phyloP scores from a whole-genome alignment of 2,888 invertebrate genomes.

The Bursaphelenchus okinawaensis region DNA sequence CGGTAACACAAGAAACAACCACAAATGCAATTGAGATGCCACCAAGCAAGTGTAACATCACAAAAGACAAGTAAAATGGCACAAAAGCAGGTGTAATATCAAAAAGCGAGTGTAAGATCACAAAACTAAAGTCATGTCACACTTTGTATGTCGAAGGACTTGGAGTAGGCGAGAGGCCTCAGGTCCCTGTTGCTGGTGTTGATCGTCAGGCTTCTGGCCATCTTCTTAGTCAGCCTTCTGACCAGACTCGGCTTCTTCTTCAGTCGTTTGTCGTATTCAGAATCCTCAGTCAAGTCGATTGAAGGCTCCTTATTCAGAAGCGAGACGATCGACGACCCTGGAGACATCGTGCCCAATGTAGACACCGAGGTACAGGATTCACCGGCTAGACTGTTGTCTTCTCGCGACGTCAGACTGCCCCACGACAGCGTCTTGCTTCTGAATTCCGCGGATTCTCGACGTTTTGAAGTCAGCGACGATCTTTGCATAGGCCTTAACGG shows the following conservation, averaged over 20 bases:
- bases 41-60: too few relatives aligned
- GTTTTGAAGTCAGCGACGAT: background rate
- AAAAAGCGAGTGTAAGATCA: too few relatives aligned
- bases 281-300: background rate
- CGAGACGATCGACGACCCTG: background rate
- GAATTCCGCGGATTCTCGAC: background rate
- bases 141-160: background rate
- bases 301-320: background rate
- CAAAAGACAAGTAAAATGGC: too few relatives aligned
- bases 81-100: too few relatives aligned
- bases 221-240: conserved; percentile 8
- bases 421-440: background rate
- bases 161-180: background rate
- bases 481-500: background rate
- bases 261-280: background rate
- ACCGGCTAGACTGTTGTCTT: background rate
- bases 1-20: too few relatives aligned
- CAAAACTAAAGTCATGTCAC: too few relatives aligned
- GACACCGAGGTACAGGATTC: background rate
- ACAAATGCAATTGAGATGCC: too few relatives aligned
- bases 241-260: conserved; percentile 8
- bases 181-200: background rate
- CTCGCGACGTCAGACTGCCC: background rate
- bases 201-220: conserved; percentile 11
- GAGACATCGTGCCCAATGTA: background rate